Base-by-base conservation (phyloP, 37 sponge, comb jelly and placozoan genomes). In the Aplysina aerophoba region DNA sequence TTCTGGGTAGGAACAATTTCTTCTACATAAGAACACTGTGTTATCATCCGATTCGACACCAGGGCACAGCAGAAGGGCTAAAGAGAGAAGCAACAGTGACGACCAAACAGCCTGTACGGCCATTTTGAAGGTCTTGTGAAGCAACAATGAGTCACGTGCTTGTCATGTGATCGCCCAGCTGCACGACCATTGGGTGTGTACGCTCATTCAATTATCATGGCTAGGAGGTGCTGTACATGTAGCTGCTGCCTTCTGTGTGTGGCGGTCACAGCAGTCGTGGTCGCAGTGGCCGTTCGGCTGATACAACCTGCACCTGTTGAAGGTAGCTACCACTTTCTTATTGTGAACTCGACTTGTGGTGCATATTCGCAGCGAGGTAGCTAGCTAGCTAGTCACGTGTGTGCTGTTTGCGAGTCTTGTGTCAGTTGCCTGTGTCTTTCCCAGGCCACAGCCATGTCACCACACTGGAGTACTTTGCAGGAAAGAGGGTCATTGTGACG, bases 401-500 rank as follows among this genome's bases (percentile, higher is more conserved):
- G 3, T 3, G 8, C 50, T 44, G 6, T 44, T 44, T 44, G 8
- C 50, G 8, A 44, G 8, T 44, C 8, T 44, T 44, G 8, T 8
- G 50, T 44, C 8, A 11, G 50, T 44, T 11, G 50, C n/a, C 8
- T 44, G 50, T 44, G 50, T 44, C 8, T 44, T 44, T 44, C 50
- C 50, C 50, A 44, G 50, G 50, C 50, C 50, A 44, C 50, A 44
- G 8, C 50, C 50, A 44, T 44, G 50, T 44, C 6, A 44, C 50
- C 8, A 44, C 50, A 44, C 8, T 44, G 85, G 90, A 85, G 33
- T 89, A 79, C 81, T 89, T 85, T 60, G 81, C 73, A 38, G 86
- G 83, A 0, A 89, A 89, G 81, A 34, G 90, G 4, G 83, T 89
- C 15, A 73, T 89, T 36, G 16, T 89, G 19, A 89, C 90, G 13